A percentile compares a stretch with the other conserved stretches of the same genome.
Conservation (phyloP, 2,113 vertebrate species). For the Lophotis ruficrista region DNA sequence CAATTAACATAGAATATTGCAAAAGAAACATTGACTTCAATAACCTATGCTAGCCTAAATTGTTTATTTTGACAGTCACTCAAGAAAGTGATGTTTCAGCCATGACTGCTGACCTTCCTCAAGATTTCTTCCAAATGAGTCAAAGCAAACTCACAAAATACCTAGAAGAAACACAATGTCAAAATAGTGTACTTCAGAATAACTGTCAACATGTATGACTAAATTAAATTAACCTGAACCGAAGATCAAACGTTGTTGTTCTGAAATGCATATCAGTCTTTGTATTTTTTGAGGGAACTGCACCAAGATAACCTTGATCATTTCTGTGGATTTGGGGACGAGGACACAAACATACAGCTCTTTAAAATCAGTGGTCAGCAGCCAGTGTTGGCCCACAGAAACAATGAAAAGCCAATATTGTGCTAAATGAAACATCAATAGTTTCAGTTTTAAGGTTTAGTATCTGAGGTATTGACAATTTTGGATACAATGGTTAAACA, state of each 20-base stretch:
- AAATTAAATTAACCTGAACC: constrained; percentile 36
- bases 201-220: background rate
- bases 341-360: background rate
- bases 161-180: background rate
- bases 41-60: background rate
- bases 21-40: constrained; percentile 23
- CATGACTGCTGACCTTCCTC: constrained; percentile 30
- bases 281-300: background rate
- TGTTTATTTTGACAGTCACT: constrained; percentile 45
- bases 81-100: constrained; percentile 42
- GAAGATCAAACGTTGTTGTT: background rate
- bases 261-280: constrained; percentile 19
- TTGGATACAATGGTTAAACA: background rate
- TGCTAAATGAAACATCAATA: background rate
- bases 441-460: background rate
- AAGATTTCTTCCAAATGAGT: constrained; percentile 28
- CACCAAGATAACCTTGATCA: background rate
- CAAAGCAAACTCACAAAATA: constrained; percentile 19
- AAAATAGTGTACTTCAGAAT: background rate
- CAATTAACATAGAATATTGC: background rate
- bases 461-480: background rate
- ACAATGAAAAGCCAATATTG: background rate
- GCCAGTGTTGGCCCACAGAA: background rate
- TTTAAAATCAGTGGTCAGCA: background rate
- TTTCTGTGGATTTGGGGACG: background rate